These are phyloP conservation scores for Cyclopterus lumpus DNA, from an alignment of 2,797 vertebrate genomes.

Conservation along the genomic window DNA sequence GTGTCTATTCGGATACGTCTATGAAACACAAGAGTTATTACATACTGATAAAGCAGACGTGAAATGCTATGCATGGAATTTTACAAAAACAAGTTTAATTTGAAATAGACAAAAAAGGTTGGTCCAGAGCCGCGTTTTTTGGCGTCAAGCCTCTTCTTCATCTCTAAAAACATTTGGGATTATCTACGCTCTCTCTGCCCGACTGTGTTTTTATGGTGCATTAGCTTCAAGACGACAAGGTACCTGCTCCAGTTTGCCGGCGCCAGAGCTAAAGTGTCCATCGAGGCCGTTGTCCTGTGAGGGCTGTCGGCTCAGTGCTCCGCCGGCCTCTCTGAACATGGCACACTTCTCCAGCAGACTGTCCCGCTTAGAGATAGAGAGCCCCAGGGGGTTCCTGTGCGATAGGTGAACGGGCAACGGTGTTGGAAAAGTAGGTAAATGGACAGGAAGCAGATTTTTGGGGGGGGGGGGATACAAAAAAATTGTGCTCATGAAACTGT, in stretches of 20 bases:
- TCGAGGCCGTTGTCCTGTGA: constrained; percentile 88
- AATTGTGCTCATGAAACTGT: constrained; percentile 1
- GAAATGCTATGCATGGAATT: background rate
- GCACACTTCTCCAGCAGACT: constrained; percentile 93
- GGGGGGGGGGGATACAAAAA: background rate
- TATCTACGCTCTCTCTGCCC: background rate
- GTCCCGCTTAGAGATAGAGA: constrained; percentile 94
- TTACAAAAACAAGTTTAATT: background rate
- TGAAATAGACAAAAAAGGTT: background rate
- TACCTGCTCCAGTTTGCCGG: constrained; percentile 91
- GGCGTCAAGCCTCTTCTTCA: background rate
- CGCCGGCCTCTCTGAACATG: constrained; percentile 92
- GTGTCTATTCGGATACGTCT: background rate
- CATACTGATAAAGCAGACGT: background rate
- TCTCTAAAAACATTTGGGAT: constrained; percentile 1
- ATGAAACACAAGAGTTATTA: background rate
- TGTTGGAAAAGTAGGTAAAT: background rate
- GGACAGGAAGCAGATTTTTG: background rate
- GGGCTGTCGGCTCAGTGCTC: constrained; percentile 81
- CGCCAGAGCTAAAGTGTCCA: constrained; percentile 64
- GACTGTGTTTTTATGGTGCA: background rate
- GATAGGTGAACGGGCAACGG: background rate
- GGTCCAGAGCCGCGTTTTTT: background rate
- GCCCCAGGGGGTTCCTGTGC: constrained; percentile 85
- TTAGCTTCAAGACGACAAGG: constrained; percentile 4